These are phyloP conservation scores for Cyphomyrus plagiostoma DNA, from an alignment of 2,113 vertebrate genomes.

Conservation along the genomic window DNA sequence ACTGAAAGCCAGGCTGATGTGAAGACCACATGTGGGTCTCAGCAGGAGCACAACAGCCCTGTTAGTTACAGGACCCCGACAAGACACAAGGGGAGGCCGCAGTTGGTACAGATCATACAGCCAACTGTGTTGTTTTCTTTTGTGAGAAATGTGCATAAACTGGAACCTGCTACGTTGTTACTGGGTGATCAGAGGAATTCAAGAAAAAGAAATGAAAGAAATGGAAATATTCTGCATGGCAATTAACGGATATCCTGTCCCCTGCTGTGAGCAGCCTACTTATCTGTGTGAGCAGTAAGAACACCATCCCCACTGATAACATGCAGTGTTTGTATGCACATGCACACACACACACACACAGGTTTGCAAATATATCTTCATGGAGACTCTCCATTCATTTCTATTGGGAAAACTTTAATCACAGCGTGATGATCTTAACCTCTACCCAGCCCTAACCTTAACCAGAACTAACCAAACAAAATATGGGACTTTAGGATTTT, in stretches of 20 bases:
- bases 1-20: constrained; percentile 1
- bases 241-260: not conserved
- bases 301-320: not conserved
- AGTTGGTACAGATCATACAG: not conserved
- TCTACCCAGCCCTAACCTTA: too few species aligned
- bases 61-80: not conserved
- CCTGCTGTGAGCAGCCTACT: not conserved
- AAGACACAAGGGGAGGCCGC: not conserved
- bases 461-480: too few species aligned
- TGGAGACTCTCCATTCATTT: too few species aligned
- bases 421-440: too few species aligned
- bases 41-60: not conserved
- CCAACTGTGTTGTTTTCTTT: not conserved
- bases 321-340: not conserved
- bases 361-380: too few species aligned
- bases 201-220: not conserved
- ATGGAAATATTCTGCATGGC: not conserved
- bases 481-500: too few species aligned
- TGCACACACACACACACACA: not conserved
- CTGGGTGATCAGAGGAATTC: not conserved
- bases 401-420: too few species aligned
- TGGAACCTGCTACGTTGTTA: not conserved
- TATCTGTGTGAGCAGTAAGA: not conserved
- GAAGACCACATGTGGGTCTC: not conserved
- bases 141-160: not conserved